Evolutionary conservation across 2,797 vertebrate genomes (phyloP), one percentile per base, ranked within the genome.

Genomic region (Pyrocephalus nanus): DNA sequence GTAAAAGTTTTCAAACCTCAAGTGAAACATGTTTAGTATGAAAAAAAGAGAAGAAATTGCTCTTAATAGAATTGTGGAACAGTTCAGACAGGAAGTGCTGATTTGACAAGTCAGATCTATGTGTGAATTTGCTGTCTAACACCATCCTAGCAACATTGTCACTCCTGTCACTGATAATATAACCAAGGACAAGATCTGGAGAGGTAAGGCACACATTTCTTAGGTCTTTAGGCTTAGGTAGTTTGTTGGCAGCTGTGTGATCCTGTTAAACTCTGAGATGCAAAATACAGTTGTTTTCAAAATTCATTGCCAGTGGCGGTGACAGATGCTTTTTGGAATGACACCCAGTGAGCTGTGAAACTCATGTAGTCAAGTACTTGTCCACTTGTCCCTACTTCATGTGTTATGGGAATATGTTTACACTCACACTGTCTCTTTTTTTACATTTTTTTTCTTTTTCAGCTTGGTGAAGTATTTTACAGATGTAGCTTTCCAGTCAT

Each of bases 251-350:
- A 2, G 43, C 66, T 94, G 58, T 82, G 77, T 0, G 1, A 87
- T 79, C 79, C 51, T 88, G 77, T 95, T 96, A 95, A 96, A 81
- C 71, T 87, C 72, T 8, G 21, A 90, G 75, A 94, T 84, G 90
- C 12, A 77, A 93, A 90, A 86, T 72, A 62, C 53, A 94, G 90
- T 92, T 88, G 58, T 88, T 94, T 94, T 88, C 82, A 93, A 84
- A 94, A 86, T 70, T 57, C 70, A 30, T 85, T 92, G 93, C 93
- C 96, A 82, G 73, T 47, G 42, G 92, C 25, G 0, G 86, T 91
- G 90, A 87, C 93, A 97, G 89, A 94, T 97, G 91, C 69, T 93
- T 96, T 96, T 89, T 79, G 66, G 87, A 96, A 92, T 85, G 80
- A 81, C 91, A 96, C 61, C 57, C 83, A 93, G 66, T 83, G 87